Evolutionary conservation across 2,113 vertebrate genomes (phyloP).

Genomic region (Labeo rohita): DNA sequence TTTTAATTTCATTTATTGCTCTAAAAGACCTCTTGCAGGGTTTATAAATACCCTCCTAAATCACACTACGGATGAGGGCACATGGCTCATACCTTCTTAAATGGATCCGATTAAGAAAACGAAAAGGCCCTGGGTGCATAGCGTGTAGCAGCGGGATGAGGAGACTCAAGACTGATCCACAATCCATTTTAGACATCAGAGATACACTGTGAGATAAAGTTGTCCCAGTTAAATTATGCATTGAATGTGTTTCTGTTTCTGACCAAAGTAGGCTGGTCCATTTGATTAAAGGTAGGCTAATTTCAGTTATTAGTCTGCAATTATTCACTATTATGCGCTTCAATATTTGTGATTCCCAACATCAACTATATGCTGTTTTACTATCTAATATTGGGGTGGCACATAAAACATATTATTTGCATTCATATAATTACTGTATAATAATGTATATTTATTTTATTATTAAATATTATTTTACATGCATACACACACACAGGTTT

Average conservation of each 20-base stretch:
- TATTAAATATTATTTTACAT: neutral
- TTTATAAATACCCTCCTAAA: neutral
- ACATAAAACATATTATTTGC: too few species aligned
- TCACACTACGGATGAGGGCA: neutral
- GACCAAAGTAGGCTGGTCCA: neutral
- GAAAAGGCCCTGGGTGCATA: neutral
- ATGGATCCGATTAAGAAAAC: slow-evolving; percentile 34
- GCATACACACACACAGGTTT: neutral
- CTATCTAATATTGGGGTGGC: too few species aligned
- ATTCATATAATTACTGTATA: too few species aligned
- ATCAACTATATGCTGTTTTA: neutral
- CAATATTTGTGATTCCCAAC: neutral
- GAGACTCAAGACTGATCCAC: neutral
- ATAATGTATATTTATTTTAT: too few species aligned
- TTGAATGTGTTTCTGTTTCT: neutral
- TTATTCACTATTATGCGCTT: neutral
- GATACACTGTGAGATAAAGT: neutral
- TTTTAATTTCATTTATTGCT: slow-evolving; percentile 62
- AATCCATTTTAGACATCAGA: neutral
- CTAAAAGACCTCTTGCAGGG: slow-evolving; percentile 60
- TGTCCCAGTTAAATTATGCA: neutral
- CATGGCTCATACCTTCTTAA: slow-evolving; percentile 41
- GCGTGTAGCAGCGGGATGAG: neutral
- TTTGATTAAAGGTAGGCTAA: neutral
- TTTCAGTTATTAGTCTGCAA: neutral